Percentiles rank a stretch among this genome's conserved stretches.
Evolutionary conservation across 1,140 invertebrate species (phyloP).

Genomic region (Bombus superbus): DNA sequence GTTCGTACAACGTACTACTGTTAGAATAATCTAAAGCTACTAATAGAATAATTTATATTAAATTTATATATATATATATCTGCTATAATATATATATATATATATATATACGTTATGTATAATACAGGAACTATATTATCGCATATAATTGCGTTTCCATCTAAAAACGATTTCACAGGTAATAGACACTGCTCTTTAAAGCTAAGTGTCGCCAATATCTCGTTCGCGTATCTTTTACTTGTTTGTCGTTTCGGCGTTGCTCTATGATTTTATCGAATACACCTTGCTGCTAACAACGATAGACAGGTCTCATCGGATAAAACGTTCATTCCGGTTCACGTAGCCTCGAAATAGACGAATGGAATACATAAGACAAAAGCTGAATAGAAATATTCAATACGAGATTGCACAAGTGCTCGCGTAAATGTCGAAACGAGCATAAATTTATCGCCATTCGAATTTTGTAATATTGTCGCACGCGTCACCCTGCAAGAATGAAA

Average conservation of each 20-base stretch:
- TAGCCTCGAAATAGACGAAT: slow-evolving; percentile 27
- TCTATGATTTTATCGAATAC: slow-evolving; percentile 10
- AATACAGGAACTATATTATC: slow-evolving; percentile 75
- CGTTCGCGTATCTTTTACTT: neutral
- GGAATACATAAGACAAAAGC: slow-evolving; percentile 1
- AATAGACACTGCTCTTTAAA: neutral
- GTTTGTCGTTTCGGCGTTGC: neutral
- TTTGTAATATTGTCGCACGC: neutral
- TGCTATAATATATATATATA: no score
- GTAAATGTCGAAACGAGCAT: slow-evolving; percentile 9
- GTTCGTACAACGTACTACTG: slow-evolving; percentile 33
- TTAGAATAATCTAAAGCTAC: slow-evolving; percentile 49
- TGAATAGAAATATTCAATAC: slow-evolving; percentile 17
- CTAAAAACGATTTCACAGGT: slow-evolving; percentile 24
- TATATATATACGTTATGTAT: slow-evolving; percentile 61
- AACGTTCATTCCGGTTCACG: slow-evolving; percentile 4
- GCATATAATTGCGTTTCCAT: slow-evolving; percentile 49
- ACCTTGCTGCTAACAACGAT: slow-evolving; percentile 8
- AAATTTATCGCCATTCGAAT: slow-evolving; percentile 5
- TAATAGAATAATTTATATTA: slow-evolving; percentile 70
- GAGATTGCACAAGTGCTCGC: neutral
- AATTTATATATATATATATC: slow-evolving; percentile 51
- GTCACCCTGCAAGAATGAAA: slow-evolving; percentile 3
- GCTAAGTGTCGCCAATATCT: neutral
- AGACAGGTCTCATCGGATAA: slow-evolving; percentile 6